Percentiles rank a stretch among this genome's conserved stretches.
These are phyloP conservation scores for Austrolebias charrua DNA, from an alignment of 2,797 vertebrate genomes.

Conservation along the genomic window DNA sequence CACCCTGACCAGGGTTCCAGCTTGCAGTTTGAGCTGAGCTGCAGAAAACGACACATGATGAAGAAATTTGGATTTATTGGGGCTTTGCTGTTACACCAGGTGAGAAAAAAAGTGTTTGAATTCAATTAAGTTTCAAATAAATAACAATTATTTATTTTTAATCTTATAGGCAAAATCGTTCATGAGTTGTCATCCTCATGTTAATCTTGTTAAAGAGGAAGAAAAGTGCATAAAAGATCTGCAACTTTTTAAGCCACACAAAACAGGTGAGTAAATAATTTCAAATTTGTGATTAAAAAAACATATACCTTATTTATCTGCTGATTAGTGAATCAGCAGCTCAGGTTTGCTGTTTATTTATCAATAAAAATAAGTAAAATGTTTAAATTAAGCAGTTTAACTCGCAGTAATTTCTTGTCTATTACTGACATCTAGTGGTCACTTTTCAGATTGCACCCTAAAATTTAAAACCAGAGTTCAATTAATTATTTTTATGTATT, in stretches of 20 bases:
- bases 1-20: constrained; percentile 23
- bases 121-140: not conserved
- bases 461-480: not conserved
- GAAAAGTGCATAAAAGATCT: constrained; percentile 74
- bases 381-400: not conserved
- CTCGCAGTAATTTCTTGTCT: not conserved
- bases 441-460: not conserved
- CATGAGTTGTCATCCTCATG: constrained; percentile 76
- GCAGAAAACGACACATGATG: constrained; percentile 41
- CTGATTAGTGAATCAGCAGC: not conserved
- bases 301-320: not conserved
- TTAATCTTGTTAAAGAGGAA: constrained; percentile 71
- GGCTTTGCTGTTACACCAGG: constrained; percentile 54
- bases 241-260: constrained; percentile 59
- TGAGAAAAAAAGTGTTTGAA: constrained; percentile 36
- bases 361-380: not conserved
- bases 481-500: no score
- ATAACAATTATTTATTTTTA: constrained; percentile 8
- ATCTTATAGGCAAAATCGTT: constrained; percentile 63
- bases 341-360: not conserved
- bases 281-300: no score
- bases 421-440: constrained; percentile 54
- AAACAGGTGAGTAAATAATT: constrained; percentile 38
- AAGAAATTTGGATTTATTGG: constrained; percentile 55
- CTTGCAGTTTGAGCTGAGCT: constrained; percentile 12